Conservation (phyloP, 2,797 vertebrate species). For the Danio jaintianensis region DNA sequence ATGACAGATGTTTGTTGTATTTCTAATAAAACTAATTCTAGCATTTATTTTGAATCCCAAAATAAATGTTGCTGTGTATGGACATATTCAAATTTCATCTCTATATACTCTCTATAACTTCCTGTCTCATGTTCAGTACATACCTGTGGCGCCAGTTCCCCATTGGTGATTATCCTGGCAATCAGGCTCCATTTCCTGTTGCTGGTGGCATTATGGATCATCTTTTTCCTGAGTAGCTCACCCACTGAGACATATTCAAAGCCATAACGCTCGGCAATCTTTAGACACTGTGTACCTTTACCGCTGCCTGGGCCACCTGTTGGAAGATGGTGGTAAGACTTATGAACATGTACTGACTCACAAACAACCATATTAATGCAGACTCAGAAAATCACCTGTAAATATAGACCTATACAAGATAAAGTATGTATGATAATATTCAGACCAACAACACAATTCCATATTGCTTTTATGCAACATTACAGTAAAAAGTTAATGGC, state of each 20-base stretch:
- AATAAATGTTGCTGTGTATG: no score
- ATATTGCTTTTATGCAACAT: neutral
- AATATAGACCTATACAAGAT: neutral
- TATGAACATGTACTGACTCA: neutral
- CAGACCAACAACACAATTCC: neutral
- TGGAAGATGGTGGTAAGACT: neutral
- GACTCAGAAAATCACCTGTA: neutral
- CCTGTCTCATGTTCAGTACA: neutral
- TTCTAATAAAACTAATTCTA: neutral
- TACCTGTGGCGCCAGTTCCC: slow-evolving; percentile 98
- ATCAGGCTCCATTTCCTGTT: slow-evolving; percentile 99
- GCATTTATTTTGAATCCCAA: no score
- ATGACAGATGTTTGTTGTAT: no score
- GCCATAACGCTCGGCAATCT: slow-evolving; percentile 94
- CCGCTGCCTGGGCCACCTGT: slow-evolving; percentile 96
- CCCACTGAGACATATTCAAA: slow-evolving; percentile 97
- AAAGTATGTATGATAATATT: neutral
- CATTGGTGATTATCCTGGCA: slow-evolving; percentile 98
- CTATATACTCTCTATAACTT: neutral
- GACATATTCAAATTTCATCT: neutral
- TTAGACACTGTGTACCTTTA: slow-evolving; percentile 97
- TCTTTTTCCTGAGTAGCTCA: slow-evolving; percentile 94
- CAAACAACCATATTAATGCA: neutral
- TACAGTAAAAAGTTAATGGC: neutral
- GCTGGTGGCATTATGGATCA: slow-evolving; percentile 97